Conservation (phyloP, 2,797 vertebrate genomes). For the Sebastes melanostomus region DNA sequence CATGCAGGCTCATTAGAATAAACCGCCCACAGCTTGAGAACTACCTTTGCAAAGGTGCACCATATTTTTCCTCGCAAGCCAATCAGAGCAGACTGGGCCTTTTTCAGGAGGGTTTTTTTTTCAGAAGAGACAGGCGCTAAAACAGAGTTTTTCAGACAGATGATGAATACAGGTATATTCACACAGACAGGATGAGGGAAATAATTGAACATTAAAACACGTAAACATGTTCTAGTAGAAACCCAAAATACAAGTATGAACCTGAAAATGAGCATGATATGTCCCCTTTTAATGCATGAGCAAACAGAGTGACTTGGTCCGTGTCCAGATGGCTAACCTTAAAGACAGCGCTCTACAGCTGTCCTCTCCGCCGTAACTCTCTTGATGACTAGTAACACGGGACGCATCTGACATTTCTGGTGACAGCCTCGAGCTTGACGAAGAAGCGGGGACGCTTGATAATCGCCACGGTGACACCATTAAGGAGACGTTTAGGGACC, state of each 20-base stretch:
- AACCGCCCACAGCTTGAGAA: neutral
- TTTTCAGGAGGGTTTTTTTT: neutral
- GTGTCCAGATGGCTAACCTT: conserved; percentile 74
- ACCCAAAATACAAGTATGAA: neutral
- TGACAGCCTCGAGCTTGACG: conserved; percentile 62
- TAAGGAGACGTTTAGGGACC: conserved; percentile 71
- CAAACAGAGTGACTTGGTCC: conserved; percentile 23
- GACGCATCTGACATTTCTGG: conserved; percentile 75
- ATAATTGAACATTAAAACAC: no score
- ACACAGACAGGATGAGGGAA: no score
- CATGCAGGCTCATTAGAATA: no score
- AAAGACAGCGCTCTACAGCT: conserved; percentile 64
- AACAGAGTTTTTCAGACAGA: neutral
- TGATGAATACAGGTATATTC: no score
- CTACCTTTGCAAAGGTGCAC: neutral
- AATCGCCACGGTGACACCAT: conserved; percentile 80
- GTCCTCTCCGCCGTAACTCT: conserved; percentile 49
- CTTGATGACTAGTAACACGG: conserved; percentile 53
- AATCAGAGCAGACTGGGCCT: neutral
- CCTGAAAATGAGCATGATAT: neutral
- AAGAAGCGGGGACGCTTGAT: conserved; percentile 59
- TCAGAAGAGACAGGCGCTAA: no score
- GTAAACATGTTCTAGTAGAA: neutral
- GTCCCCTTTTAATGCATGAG: neutral
- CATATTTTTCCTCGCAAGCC: neutral